Conservation (phyloP, 2,888 invertebrate genomes). For the Drosophila rellima region DNA sequence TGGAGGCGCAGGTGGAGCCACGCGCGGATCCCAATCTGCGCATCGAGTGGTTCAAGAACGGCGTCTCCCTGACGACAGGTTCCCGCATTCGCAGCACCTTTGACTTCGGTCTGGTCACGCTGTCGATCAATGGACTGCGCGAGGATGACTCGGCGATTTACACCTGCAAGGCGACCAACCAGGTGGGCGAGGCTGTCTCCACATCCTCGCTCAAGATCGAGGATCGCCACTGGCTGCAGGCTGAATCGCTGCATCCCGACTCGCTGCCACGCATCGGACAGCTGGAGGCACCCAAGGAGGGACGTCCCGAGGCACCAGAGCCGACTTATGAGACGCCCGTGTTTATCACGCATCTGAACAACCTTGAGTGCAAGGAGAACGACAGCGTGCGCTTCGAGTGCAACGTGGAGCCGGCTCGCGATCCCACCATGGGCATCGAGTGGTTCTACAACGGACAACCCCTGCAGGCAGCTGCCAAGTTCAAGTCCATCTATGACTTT, state of each 20-base stretch:
- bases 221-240: slow-evolving; percentile 95
- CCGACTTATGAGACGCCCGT: slow-evolving; percentile 93
- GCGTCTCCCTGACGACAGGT: slow-evolving; percentile 93
- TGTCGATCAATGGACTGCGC: slow-evolving; percentile 94
- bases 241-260: slow-evolving; percentile 95
- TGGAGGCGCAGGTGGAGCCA: slow-evolving; percentile 96
- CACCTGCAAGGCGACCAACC: slow-evolving; percentile 97
- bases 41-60: slow-evolving; percentile 97
- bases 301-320: slow-evolving; percentile 90
- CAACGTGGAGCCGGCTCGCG: slow-evolving; percentile 95
- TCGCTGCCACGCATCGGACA: slow-evolving; percentile 94
- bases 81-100: slow-evolving; percentile 96
- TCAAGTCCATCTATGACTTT: slow-evolving; percentile 97
- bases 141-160: slow-evolving; percentile 97
- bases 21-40: slow-evolving; percentile 94
- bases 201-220: slow-evolving; percentile 95
- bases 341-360: slow-evolving; percentile 96
- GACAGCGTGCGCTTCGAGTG: slow-evolving; percentile 96
- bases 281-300: slow-evolving; percentile 92
- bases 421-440: slow-evolving; percentile 95
- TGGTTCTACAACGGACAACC: slow-evolving; percentile 98
- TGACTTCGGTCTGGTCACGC: slow-evolving; percentile 97
- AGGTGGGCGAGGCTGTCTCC: slow-evolving; percentile 97
- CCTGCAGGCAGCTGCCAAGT: slow-evolving; percentile 94
- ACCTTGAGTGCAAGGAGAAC: slow-evolving; percentile 94